Evolutionary conservation across 2,113 vertebrate species (phyloP).

Genomic region (Salvator merianae): DNA sequence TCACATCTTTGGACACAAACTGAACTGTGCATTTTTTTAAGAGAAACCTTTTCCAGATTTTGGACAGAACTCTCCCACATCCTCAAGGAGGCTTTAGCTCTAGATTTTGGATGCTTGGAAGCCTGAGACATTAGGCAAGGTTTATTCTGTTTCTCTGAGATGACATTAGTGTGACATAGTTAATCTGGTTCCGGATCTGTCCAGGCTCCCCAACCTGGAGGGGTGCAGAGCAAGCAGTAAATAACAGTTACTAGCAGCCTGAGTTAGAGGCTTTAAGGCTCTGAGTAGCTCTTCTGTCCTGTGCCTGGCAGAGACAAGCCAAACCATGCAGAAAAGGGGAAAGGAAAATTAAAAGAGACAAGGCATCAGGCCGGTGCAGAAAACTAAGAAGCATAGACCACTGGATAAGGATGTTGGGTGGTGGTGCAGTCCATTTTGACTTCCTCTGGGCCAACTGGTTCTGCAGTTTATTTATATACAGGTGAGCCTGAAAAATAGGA

Average conservation of each 20-base stretch:
- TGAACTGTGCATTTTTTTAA: too few relatives aligned
- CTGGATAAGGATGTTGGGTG: too few relatives aligned
- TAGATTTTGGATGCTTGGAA: not conserved
- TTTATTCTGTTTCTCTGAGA: not conserved
- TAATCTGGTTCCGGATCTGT: too few relatives aligned
- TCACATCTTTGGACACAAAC: too few relatives aligned
- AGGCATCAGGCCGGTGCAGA: not conserved
- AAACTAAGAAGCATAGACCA: too few relatives aligned
- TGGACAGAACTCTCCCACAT: not conserved
- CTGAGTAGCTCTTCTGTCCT: not conserved
- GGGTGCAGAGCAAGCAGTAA: too few relatives aligned
- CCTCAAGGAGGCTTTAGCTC: not conserved
- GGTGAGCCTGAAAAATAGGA: too few relatives aligned
- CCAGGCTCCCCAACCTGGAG: not conserved
- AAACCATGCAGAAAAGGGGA: not conserved
- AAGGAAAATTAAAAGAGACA: not conserved
- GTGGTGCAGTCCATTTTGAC: too few relatives aligned
- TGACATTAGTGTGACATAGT: not conserved
- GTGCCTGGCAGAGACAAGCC: not conserved
- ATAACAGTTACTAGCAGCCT: not conserved
- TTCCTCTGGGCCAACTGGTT: too few relatives aligned
- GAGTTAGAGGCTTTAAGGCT: not conserved
- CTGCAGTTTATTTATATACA: too few relatives aligned
- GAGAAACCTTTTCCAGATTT: too few relatives aligned
- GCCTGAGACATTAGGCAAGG: too few relatives aligned